Evolutionary conservation across 2,888 invertebrate genomes (phyloP).

Genomic region (Eudemis profundana): DNA sequence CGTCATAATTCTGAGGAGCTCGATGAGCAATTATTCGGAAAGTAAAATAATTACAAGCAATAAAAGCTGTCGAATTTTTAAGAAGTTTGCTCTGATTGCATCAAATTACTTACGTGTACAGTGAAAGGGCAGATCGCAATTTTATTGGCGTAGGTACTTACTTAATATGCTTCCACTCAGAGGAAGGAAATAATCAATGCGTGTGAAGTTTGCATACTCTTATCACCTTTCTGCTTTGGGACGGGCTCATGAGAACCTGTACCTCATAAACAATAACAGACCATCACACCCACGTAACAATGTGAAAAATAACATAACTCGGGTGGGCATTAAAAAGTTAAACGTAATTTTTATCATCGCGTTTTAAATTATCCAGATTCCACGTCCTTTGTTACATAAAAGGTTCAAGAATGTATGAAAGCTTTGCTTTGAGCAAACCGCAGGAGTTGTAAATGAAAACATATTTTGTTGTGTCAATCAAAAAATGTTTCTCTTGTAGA

Average conservation of each 20-base stretch:
- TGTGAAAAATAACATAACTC: conserved; percentile 10
- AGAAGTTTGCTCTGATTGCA: conserved; percentile 23
- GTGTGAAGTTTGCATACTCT: neutral
- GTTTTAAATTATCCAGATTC: conserved; percentile 22
- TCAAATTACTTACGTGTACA: conserved; percentile 36
- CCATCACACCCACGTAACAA: conserved; percentile 20
- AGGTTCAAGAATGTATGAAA: conserved; percentile 13
- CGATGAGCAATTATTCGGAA: neutral
- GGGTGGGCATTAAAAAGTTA: neutral
- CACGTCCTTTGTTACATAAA: conserved; percentile 21
- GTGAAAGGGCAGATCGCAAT: conserved; percentile 38
- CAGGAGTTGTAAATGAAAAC: neutral
- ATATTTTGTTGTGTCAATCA: neutral
- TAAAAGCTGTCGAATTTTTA: conserved; percentile 23
- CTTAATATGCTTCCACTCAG: neutral
- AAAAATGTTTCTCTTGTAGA: neutral
- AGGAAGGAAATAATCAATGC: neutral
- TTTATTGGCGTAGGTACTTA: conserved; percentile 28
- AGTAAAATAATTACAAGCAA: conserved; percentile 13
- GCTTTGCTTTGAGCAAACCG: conserved; percentile 10
- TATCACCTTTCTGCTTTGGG: neutral
- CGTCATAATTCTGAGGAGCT: conserved; percentile 4
- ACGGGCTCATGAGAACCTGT: neutral
- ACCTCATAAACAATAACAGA: conserved; percentile 15
- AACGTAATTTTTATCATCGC: conserved; percentile 1